Percentiles rank a stretch among this genome's conserved stretches.
Conservation (phyloP, 2,113 vertebrate genomes). For the Neodontobutis hainanensis region DNA sequence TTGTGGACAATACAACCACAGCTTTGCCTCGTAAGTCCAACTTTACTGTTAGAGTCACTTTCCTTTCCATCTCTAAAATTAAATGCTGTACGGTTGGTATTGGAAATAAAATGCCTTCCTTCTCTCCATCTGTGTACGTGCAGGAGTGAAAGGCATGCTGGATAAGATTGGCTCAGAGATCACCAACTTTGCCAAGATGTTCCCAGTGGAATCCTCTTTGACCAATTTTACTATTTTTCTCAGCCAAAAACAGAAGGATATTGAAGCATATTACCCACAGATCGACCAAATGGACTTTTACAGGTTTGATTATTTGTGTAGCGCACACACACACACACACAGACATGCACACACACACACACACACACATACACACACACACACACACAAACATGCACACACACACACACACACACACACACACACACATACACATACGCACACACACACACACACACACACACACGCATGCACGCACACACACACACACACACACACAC, state of each 20-base stretch:
- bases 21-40: conserved; percentile 77
- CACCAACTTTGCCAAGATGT: conserved; percentile 71
- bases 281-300: conserved; percentile 90
- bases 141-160: conserved; percentile 86
- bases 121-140: conserved; percentile 35
- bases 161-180: conserved; percentile 84
- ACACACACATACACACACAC: too few species aligned
- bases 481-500: too few species aligned
- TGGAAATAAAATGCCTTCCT: background rate
- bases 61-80: background rate
- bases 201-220: conserved; percentile 83
- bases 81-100: background rate
- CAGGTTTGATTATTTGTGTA: conserved; percentile 79
- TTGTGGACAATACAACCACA: conserved; percentile 50
- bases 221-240: conserved; percentile 80
- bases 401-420: too few species aligned
- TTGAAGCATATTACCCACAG: conserved; percentile 80
- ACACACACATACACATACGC: too few species aligned
- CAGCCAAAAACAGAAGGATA: conserved; percentile 74
- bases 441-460: too few species aligned
- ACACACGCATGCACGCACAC: too few species aligned
- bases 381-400: too few species aligned
- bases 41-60: background rate
- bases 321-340: too few species aligned
- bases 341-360: too few species aligned